Base-by-base conservation (phyloP, 2,113 vertebrate genomes). In the Etheostoma cragini region DNA sequence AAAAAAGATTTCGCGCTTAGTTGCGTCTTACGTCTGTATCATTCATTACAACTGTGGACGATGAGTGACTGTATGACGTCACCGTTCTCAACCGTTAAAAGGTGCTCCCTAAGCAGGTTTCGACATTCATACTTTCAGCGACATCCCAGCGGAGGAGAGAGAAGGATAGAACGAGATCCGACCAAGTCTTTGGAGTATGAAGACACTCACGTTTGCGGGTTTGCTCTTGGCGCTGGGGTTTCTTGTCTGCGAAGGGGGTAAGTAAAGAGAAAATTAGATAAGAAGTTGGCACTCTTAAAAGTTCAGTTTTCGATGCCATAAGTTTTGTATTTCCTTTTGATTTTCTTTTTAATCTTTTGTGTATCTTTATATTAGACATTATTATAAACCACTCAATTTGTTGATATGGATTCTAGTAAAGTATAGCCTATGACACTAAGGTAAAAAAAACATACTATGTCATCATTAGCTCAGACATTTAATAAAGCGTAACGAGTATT, bases 231-330 rank as follows among this genome's bases (percentile, higher is more conserved):
- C 85, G n/a, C 71, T 94, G 73, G 82, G 88, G 6, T 78, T 89
- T 85, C 49, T 91, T 67, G 66, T 85, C 73, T 93, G 93, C n/a
- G 80, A 91, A 83, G 88, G 82, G 64, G 93, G 95, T 95, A 73
- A 93, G 93, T 24, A 14, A 62, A 13, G 15, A 8, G 6, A 30
- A 42, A 2, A 1, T 14, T 4, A 11, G 24, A 49, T 49, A 0
- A 22, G 50, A 4, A n/a, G 1, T 0, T 22, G 8, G 47, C 2
- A 16, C 17, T 67, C 22, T 67, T 4, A 3, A 24, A 63, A 60
- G 8, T 19, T 33, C 10, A 13, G 16, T 2, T n/a, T n/a, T 30
- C 15, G 1, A 12, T 75, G 12, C 14, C 56, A 11, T 19, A 54
- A 30, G 49, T 54, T 50, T 49, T 50, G 15, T 46, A 47, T 47